Evolutionary conservation across 2,888 invertebrate species (phyloP), one percentile per base, ranked within the genome.

Genomic region (Microctonus aethiopoides): DNA sequence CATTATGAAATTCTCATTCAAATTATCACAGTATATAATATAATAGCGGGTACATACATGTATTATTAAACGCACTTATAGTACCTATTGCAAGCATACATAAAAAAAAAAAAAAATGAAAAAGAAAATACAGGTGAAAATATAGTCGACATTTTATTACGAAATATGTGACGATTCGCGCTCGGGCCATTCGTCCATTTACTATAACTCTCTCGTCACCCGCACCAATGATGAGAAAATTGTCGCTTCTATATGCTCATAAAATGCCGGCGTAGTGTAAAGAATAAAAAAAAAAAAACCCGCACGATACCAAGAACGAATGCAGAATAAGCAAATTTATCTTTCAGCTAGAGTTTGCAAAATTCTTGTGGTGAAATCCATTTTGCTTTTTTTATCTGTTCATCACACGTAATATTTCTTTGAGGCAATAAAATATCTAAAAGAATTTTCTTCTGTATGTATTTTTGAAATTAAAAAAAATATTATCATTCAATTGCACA

Each of bases 1-100:
- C 78, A 81, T 82, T 80, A 79, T 75, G 74, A 76, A 79, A 79
- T 81, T 80, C 79, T 80, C 77, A 60, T 63, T 51, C 26, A 62
- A 16, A 26, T 24, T n/a, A n/a, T 16, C 11, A 10, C 24, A n/a
- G n/a, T n/a, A n/a, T n/a, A n/a, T n/a, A n/a, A n/a, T n/a, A n/a
- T n/a, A n/a, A n/a, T 54, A 16, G 34, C 22, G n/a, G 39, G n/a
- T 11, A 39, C 13, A 39, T 39, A 11, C 13, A 39, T 39, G 13
- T 39, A 39, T 13, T 39, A 39, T 39, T 39, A 39, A 39, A 39
- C 39, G n/a, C 39, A 39, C n/a, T 39, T 11, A 3, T n/a, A 39
- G n/a, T n/a, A 5, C n/a, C n/a, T n/a, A n/a, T n/a, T n/a, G n/a
- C n/a, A n/a, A n/a, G n/a, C n/a, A n/a, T n/a, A n/a, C n/a, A n/a